These are phyloP conservation scores for Cenopis cana DNA, from an alignment of 2,888 invertebrate genomes.

Conservation along the genomic window DNA sequence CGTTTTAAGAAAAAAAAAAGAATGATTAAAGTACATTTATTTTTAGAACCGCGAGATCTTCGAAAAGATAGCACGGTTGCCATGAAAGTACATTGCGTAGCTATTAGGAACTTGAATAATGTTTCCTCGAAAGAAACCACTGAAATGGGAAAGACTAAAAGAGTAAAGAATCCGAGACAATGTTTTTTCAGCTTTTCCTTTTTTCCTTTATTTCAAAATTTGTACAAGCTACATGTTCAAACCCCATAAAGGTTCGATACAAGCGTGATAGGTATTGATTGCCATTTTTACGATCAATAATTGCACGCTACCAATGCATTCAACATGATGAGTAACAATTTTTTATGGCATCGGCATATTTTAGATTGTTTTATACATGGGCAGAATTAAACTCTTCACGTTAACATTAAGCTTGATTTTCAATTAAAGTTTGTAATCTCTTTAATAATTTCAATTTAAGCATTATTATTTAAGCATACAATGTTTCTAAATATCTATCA, in stretches of 20 bases:
- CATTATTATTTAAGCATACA: too few relatives aligned
- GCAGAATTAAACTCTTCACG: too few relatives aligned
- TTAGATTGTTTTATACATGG: neutral
- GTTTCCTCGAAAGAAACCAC: neutral
- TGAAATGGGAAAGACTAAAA: neutral
- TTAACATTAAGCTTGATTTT: neutral
- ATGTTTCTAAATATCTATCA: too few relatives aligned
- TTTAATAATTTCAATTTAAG: neutral
- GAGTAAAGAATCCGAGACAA: too few relatives aligned
- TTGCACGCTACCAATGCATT: neutral
- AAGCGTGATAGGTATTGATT: neutral
- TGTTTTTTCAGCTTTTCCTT: too few relatives aligned
- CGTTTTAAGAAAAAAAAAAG: too few relatives aligned
- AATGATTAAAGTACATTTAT: too few relatives aligned
- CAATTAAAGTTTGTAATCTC: neutral
- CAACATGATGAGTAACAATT: neutral
- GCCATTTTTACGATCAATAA: slow-evolving; percentile 24
- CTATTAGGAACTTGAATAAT: neutral
- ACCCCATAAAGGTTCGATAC: neutral
- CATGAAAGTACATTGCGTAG: too few relatives aligned
- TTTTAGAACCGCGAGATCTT: too few relatives aligned
- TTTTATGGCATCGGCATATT: neutral
- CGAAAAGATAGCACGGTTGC: too few relatives aligned
- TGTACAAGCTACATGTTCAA: neutral
- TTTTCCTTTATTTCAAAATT: too few relatives aligned